phyloP scores from a whole-genome alignment of 2,888 invertebrate species.

The Heliconius cydno region DNA sequence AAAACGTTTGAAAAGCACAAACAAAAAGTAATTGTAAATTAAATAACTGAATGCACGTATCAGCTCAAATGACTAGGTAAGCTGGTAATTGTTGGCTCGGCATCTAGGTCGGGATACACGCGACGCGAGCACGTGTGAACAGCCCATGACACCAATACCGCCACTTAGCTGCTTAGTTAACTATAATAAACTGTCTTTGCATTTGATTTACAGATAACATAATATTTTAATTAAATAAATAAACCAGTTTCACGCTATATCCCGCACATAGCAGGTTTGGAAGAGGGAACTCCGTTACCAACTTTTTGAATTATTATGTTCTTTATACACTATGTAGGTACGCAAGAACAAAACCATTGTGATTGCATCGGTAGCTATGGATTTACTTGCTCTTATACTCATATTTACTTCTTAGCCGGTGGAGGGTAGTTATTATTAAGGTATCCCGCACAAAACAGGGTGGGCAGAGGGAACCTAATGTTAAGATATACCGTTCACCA shows the following conservation, averaged over 20 bases:
- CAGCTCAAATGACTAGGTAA: constrained; percentile 8
- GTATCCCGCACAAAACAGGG: no score
- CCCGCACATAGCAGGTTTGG: no score
- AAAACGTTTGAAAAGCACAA: no score
- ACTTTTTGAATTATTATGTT: no score
- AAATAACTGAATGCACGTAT: constrained; percentile 3
- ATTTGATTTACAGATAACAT: background rate
- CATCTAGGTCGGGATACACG: constrained; percentile 45
- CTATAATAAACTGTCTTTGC: background rate
- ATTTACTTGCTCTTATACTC: background rate
- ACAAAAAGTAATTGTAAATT: background rate
- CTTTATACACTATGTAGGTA: background rate
- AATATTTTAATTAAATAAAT: background rate
- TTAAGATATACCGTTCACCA: no score
- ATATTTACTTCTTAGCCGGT: background rate
- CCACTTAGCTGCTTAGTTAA: constrained; percentile 14
- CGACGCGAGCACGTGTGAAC: constrained; percentile 43
- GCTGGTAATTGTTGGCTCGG: constrained; percentile 2
- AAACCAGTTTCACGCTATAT: no score
- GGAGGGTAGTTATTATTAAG: background rate
- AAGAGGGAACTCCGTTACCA: no score
- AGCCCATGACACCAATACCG: constrained; percentile 47
- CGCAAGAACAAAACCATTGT: background rate
- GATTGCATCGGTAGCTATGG: background rate
- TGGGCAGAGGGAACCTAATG: no score